Evolutionary conservation across 2,113 vertebrate species (phyloP).

Genomic region (Narcine bancroftii): DNA sequence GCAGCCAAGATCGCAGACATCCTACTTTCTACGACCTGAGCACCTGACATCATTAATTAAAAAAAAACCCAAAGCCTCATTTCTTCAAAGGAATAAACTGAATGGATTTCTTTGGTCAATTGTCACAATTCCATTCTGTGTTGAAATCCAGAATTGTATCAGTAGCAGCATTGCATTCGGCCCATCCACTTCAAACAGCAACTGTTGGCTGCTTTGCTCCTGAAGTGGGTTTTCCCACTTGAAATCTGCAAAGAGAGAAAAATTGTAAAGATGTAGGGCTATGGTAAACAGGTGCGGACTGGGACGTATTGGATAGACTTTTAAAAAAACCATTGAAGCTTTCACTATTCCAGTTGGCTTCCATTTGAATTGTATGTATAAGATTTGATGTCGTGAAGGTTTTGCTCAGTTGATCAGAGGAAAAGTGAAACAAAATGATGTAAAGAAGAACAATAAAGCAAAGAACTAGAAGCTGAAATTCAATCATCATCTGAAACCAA

Average conservation of each 20-base stretch:
- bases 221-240: too few relatives aligned
- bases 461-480: background rate
- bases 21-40: background rate
- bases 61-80: background rate
- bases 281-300: background rate
- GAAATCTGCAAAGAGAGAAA: too few relatives aligned
- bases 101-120: background rate
- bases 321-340: background rate
- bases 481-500: background rate
- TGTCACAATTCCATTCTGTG: background rate
- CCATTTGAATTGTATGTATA: background rate
- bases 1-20: background rate
- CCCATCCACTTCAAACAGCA: too few relatives aligned
- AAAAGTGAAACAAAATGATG: background rate
- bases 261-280: background rate
- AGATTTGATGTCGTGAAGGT: background rate
- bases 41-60: background rate
- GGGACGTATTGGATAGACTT: background rate
- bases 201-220: too few relatives aligned
- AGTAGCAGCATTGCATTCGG: too few relatives aligned
- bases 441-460: background rate
- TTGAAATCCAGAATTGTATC: too few relatives aligned
- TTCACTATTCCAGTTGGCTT: background rate
- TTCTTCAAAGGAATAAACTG: background rate
- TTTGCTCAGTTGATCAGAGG: background rate